Percentiles rank a stretch among this genome's conserved stretches.
Conservation (phyloP, 2,888 invertebrate genomes). For the Trachelus troglodyta region DNA sequence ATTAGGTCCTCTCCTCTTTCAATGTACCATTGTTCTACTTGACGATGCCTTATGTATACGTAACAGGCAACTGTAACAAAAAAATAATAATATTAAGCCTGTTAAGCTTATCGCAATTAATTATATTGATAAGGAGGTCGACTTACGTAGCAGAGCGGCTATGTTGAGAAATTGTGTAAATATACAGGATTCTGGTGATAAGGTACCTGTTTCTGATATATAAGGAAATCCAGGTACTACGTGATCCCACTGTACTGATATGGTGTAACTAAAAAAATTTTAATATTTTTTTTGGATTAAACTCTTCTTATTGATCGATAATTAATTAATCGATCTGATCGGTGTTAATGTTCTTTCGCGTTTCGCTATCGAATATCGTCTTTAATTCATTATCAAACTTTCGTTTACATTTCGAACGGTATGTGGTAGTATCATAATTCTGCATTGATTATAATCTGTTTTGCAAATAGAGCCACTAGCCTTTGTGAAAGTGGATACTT, state of each 20-base stretch:
- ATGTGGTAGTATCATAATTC: background rate
- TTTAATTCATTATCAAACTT: background rate
- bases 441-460: background rate
- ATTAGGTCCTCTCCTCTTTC: slow-evolving; percentile 45
- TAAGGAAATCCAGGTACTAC: slow-evolving; percentile 70
- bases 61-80: slow-evolving; percentile 66
- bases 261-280: slow-evolving; percentile 62
- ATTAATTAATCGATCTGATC: no score
- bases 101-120: no score
- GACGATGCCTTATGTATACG: slow-evolving; percentile 71
- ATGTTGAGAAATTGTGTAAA: slow-evolving; percentile 73
- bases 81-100: background rate
- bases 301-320: no score
- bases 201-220: slow-evolving; percentile 72
- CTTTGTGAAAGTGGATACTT: slow-evolving; percentile 32
- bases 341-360: no score
- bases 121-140: no score
- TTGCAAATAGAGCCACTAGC: slow-evolving; percentile 12
- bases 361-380: background rate
- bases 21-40: slow-evolving; percentile 63
- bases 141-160: slow-evolving; percentile 68
- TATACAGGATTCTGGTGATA: slow-evolving; percentile 73
- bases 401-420: background rate
- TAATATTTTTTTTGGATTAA: no score
- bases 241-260: slow-evolving; percentile 68